Evolutionary conservation across 2,888 invertebrate genomes (phyloP).

Genomic region (Rhimphoctona megacephalus): DNA sequence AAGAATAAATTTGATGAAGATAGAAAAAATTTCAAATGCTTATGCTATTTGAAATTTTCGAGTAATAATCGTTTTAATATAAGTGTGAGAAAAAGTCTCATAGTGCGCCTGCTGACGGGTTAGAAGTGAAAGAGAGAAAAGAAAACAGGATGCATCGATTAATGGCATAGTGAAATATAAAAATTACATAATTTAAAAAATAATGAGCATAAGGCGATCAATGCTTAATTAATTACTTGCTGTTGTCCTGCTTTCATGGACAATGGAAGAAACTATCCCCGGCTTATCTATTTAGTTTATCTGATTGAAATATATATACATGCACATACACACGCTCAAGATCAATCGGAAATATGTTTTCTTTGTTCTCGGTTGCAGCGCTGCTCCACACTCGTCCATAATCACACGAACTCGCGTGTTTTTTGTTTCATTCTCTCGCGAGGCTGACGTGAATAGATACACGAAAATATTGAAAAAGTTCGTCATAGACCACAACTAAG

Average conservation of each 20-base stretch:
- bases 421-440: neutral
- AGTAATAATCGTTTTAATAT: too few relatives aligned
- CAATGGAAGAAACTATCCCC: neutral
- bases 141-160: neutral
- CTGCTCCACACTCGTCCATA: neutral
- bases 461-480: neutral
- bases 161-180: neutral
- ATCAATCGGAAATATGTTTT: slow-evolving; percentile 43
- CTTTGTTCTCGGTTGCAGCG: slow-evolving; percentile 33
- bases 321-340: neutral
- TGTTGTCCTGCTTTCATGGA: neutral
- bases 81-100: too few relatives aligned
- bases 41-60: too few relatives aligned
- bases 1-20: too few relatives aligned
- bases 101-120: too few relatives aligned
- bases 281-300: slow-evolving; percentile 45
- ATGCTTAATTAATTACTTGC: slow-evolving; percentile 39
- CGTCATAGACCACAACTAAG: neutral
- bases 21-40: too few relatives aligned
- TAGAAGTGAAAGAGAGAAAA: neutral
- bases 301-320: slow-evolving; percentile 23
- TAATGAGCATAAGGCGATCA: slow-evolving; percentile 14
- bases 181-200: slow-evolving; percentile 31
- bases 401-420: slow-evolving; percentile 15
- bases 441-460: neutral